Evolutionary conservation across 1,140 invertebrate species (phyloP).

Genomic region (Drosophila navojoa): DNA sequence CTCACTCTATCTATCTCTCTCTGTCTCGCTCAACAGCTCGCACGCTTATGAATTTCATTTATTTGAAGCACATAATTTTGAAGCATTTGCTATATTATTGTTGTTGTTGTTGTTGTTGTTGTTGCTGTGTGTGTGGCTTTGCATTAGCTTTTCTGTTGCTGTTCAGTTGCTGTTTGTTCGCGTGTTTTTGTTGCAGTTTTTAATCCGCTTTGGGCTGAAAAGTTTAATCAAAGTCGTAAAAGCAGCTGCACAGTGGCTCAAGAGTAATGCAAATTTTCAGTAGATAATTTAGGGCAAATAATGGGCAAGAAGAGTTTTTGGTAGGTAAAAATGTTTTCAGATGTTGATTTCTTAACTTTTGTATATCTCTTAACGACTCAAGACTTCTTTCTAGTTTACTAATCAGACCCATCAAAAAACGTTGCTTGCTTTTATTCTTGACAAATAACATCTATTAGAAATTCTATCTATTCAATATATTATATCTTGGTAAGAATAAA

Average conservation of each 20-base stretch:
- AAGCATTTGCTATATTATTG: constrained; percentile 40
- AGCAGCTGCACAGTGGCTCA: constrained; percentile 21
- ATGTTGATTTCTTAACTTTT: too few species aligned
- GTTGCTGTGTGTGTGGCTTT: constrained; percentile 39
- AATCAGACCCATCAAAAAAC: too few species aligned
- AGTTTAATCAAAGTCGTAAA: constrained; percentile 66
- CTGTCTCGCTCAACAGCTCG: not conserved
- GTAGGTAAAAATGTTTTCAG: too few species aligned
- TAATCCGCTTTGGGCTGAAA: constrained; percentile 68
- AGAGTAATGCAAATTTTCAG: too few species aligned
- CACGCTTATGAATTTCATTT: constrained; percentile 73
- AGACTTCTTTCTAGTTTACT: too few species aligned
- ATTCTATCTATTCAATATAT: too few species aligned
- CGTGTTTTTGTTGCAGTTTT: constrained; percentile 65
- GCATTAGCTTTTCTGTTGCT: constrained; percentile 28
- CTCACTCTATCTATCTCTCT: not conserved
- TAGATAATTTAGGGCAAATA: too few species aligned
- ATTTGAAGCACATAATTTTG: constrained; percentile 71
- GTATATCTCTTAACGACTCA: too few species aligned
- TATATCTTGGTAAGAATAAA: too few species aligned
- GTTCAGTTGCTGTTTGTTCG: not conserved
- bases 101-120: constrained; percentile 59
- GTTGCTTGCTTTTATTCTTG: too few species aligned
- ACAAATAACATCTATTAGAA: too few species aligned
- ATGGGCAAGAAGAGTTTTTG: too few species aligned